phyloP scores from a whole-genome alignment of 2,888 invertebrate species.

The Galeopsomyia nigrocyanea region DNA sequence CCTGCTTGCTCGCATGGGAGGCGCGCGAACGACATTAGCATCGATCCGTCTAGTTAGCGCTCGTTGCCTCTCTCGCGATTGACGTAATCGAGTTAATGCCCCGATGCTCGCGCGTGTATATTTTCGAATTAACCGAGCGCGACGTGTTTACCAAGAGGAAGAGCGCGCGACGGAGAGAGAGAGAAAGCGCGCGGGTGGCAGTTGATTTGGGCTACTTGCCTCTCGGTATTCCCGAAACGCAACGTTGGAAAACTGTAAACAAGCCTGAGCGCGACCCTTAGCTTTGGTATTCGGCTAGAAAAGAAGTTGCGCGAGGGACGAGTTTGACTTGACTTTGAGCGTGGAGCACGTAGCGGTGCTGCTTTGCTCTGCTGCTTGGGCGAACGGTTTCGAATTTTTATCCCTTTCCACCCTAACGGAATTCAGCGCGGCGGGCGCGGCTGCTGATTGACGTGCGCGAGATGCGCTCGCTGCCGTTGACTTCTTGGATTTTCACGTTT shows the following conservation, averaged over 20 bases:
- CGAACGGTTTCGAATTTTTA: slow-evolving; percentile 24
- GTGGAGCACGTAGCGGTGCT: slow-evolving; percentile 6
- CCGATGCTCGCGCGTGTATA: slow-evolving; percentile 6
- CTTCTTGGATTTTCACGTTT: too few species aligned
- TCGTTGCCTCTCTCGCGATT: slow-evolving; percentile 36
- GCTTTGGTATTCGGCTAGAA: slow-evolving; percentile 3
- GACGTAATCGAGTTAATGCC: slow-evolving; percentile 41
- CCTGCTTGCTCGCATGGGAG: neutral
- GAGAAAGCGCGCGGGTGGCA: too few species aligned
- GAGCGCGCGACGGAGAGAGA: too few species aligned
- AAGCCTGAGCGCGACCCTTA: neutral
- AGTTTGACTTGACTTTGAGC: slow-evolving; percentile 15
- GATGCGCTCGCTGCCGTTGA: too few species aligned
- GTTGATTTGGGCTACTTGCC: too few species aligned
- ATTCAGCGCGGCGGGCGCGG: slow-evolving; percentile 1
- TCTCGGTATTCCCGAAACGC: too few species aligned
- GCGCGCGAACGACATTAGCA: slow-evolving; percentile 39
- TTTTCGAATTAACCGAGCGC: slow-evolving; percentile 27
- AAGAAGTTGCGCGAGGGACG: slow-evolving; percentile 4
- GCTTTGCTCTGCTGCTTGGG: neutral
- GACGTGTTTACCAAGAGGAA: slow-evolving; percentile 10
- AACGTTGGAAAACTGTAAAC: too few species aligned
- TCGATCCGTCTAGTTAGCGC: slow-evolving; percentile 45
- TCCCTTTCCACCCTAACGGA: slow-evolving; percentile 2
- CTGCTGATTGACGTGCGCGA: slow-evolving; percentile 17